phyloP scores from a whole-genome alignment of 2,797 vertebrate species.

The Tympanoctomys barrerae region DNA sequence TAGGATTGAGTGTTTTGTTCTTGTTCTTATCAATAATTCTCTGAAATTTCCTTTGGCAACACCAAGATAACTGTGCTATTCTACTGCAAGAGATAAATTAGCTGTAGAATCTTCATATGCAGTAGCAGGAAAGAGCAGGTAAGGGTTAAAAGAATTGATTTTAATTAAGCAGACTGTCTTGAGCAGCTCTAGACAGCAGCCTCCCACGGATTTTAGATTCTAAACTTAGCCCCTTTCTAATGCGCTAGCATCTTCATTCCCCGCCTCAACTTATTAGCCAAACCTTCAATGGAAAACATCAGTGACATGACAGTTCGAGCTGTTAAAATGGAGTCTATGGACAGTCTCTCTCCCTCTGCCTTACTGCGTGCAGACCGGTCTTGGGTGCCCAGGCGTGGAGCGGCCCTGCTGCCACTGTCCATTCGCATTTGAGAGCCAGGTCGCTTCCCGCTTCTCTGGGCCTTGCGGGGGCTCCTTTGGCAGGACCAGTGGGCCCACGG shows the following conservation, averaged over 20 bases:
- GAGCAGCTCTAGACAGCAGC: conserved; percentile 56
- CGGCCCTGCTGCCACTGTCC: neutral
- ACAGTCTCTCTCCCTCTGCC: neutral
- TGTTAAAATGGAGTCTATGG: conserved; percentile 36
- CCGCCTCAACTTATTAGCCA: conserved; percentile 68
- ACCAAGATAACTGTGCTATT: neutral
- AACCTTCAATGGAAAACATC: conserved; percentile 50
- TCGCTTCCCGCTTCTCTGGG: neutral
- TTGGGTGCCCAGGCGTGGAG: neutral
- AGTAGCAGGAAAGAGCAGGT: neutral
- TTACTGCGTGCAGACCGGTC: neutral
- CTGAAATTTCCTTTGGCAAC: conserved; percentile 22
- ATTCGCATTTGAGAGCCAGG: neutral
- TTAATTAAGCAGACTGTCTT: conserved; percentile 74
- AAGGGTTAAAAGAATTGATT: conserved; percentile 68
- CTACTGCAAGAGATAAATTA: neutral
- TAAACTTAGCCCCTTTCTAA: conserved; percentile 76
- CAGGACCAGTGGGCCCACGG: neutral
- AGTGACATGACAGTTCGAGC: conserved; percentile 55
- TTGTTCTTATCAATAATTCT: neutral
- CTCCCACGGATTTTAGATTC: conserved; percentile 67
- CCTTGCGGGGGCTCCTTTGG: neutral
- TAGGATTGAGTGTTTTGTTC: neutral
- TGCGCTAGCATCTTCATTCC: conserved; percentile 61
- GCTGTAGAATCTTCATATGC: neutral